These are phyloP conservation scores for Telmatherina bonti DNA, from an alignment of 2,797 vertebrate species.

Conservation along the genomic window DNA sequence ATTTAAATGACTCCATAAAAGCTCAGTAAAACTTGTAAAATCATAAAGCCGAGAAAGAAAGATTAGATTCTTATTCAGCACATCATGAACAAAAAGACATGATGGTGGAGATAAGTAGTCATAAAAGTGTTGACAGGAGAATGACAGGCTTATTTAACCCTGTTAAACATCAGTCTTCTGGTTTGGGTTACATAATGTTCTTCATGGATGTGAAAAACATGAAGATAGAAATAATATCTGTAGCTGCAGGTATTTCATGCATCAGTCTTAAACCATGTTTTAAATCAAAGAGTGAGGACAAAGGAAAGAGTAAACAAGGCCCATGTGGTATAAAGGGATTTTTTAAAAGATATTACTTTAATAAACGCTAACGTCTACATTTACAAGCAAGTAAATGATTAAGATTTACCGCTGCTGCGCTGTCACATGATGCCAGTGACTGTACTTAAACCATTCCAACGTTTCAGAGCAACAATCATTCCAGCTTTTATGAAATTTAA, in stretches of 20 bases:
- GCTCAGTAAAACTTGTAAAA: slow-evolving; percentile 38
- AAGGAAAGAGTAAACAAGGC: too few relatives aligned
- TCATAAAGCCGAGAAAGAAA: slow-evolving; percentile 46
- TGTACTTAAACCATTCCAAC: neutral
- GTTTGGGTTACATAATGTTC: neutral
- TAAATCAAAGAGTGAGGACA: neutral
- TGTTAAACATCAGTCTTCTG: neutral
- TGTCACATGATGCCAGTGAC: neutral
- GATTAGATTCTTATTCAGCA: slow-evolving; percentile 7
- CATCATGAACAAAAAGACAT: slow-evolving; percentile 18
- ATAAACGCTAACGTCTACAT: slow-evolving; percentile 5
- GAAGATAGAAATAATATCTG: neutral
- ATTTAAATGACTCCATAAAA: slow-evolving; percentile 55
- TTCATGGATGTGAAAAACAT: neutral
- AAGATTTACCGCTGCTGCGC: neutral
- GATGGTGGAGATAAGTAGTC: slow-evolving; percentile 22
- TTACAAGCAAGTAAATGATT: slow-evolving; percentile 1
- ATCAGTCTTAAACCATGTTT: neutral
- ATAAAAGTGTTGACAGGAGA: slow-evolving; percentile 32
- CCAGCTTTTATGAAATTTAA: too few relatives aligned
- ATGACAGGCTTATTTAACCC: neutral
- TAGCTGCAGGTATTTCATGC: neutral
- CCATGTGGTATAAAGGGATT: neutral
- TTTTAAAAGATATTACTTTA: neutral
- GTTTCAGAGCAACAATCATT: neutral